Base-by-base conservation (phyloP, 92 coral and sea anemone genomes). In the Siderastrea siderea region DNA sequence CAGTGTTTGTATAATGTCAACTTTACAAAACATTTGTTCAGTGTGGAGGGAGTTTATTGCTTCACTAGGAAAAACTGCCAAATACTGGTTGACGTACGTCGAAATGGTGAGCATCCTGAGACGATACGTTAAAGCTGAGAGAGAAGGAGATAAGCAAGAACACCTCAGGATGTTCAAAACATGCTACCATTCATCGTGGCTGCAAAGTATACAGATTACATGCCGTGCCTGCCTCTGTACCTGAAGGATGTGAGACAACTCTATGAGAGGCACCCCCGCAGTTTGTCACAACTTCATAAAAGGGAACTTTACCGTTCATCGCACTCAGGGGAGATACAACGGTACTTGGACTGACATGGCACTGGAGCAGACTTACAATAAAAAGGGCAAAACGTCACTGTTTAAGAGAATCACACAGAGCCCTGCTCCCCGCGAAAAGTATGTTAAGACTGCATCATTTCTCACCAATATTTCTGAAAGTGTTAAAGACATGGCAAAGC, bases 271-370 rank as follows among this genome's bases (percentile, higher is more conserved):
- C 77, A 82, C 87, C 71, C 38, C 63, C 51, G 53, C 43, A 12
- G 87, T 82, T 82, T 69, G 68, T 52, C 17, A 38, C 47, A 66
- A 82, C 87, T 69, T 82, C 75, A 15, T 82, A n/a, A 75, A 15
- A 69, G 79, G 87, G 47, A 78, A 52, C 72, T 69, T 81, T 50
- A 50, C 77, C 15, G 86, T 81, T 16, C 87, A 82, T 64, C 87
- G 77, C 16, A 68, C 65, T n/a, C n/a, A 82, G 48, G 87, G 77
- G 54, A 45, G 15, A 64, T 66, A 47, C 46, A 82, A 82, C 50
- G 79, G 87, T 45, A 52, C 46, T 19, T 82, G 87, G 87, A 69
- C 87, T 7, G 77, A 82, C 87, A 82, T 82, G 87, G 79, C 55
- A 2, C 38, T 82, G 9, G 87, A 82, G 72, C 60, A 82, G 62